Percentiles rank a stretch among this genome's conserved stretches.
These are phyloP conservation scores for Shargacucullia verbasci DNA, from an alignment of 2,888 invertebrate species.

Conservation along the genomic window DNA sequence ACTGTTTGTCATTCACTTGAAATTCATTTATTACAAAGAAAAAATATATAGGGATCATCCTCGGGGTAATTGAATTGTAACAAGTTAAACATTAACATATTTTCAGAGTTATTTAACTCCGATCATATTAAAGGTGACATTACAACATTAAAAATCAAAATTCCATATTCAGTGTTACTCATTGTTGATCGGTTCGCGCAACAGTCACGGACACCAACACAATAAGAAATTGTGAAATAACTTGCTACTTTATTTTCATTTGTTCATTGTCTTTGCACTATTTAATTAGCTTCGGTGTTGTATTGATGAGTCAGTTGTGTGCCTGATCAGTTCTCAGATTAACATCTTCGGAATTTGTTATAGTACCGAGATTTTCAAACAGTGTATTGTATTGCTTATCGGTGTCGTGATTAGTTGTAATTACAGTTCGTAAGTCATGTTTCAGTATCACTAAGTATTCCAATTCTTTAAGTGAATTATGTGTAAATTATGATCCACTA, in stretches of 20 bases:
- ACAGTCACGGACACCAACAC: conserved; percentile 54
- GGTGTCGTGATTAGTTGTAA: conserved; percentile 13
- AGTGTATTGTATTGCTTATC: conserved; percentile 20
- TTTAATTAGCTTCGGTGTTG: conserved; percentile 62
- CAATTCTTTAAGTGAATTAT: too few relatives aligned
- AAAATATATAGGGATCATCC: conserved; percentile 5
- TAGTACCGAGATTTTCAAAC: conserved; percentile 17
- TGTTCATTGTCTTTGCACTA: conserved; percentile 67
- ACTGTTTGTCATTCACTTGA: conserved; percentile 10
- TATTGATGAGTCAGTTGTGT: conserved; percentile 58
- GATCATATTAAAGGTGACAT: conserved; percentile 19
- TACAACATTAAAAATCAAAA: conserved; percentile 28
- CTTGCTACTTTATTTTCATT: conserved; percentile 60
- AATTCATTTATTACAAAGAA: neutral
- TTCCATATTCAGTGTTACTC: conserved; percentile 38
- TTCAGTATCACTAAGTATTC: neutral
- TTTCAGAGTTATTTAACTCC: conserved; percentile 9
- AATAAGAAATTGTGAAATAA: conserved; percentile 71
- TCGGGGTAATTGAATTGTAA: neutral
- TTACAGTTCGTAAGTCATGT: conserved; percentile 28
- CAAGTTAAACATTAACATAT: conserved; percentile 18
- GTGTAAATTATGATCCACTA: too few relatives aligned
- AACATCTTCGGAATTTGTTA: conserved; percentile 40
- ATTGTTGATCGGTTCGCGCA: conserved; percentile 52
- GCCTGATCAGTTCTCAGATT: conserved; percentile 41